These are phyloP conservation scores for Prinia subflava DNA, from an alignment of 2,113 vertebrate genomes.

Conservation along the genomic window DNA sequence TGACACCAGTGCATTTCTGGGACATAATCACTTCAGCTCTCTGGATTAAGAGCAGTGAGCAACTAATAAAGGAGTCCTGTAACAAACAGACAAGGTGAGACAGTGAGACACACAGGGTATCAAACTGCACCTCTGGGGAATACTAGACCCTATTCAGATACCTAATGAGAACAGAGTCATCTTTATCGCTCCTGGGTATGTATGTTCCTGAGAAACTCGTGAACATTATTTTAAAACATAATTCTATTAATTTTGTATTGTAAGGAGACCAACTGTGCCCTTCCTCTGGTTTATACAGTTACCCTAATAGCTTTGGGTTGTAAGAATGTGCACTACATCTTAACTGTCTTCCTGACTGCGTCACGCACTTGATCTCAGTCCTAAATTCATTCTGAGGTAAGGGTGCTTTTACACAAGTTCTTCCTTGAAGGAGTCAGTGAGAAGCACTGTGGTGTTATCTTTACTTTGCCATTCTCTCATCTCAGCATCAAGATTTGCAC, in stretches of 20 bases:
- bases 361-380: background rate
- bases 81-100: constrained; percentile 68
- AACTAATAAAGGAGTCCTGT: constrained; percentile 73
- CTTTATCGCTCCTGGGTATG: background rate
- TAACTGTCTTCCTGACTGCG: background rate
- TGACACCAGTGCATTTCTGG: constrained; percentile 50
- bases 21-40: constrained; percentile 68
- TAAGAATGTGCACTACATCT: background rate
- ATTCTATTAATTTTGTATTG: constrained; percentile 6
- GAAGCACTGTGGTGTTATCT: background rate
- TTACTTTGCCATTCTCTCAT: background rate
- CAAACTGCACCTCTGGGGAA: constrained; percentile 61
- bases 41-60: constrained; percentile 70
- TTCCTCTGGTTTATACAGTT: background rate
- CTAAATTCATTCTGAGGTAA: constrained; percentile 6
- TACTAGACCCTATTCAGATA: background rate
- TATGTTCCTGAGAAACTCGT: background rate
- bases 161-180: constrained; percentile 16
- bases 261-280: background rate
- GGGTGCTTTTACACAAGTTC: background rate
- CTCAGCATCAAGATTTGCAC: background rate
- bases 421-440: background rate
- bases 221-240: background rate
- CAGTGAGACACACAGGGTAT: constrained; percentile 70
- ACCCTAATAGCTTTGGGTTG: background rate